phyloP scores from a whole-genome alignment of 2,797 vertebrate genomes.

The Otus scops region DNA sequence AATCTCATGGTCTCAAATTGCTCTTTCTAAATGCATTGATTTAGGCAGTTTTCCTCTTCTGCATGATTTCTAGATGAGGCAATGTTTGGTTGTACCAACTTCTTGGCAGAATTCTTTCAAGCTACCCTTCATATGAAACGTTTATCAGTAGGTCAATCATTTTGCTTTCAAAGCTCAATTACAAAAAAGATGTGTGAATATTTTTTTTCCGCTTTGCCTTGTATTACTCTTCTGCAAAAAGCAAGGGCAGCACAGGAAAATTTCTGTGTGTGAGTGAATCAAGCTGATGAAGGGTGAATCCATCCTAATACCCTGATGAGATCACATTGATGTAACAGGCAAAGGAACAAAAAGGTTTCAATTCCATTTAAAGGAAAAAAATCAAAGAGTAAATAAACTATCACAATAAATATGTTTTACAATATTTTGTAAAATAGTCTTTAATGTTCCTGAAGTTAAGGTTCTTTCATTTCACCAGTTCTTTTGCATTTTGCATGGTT shows the following conservation, averaged over 20 bases:
- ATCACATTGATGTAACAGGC: conserved; percentile 12
- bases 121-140: not conserved
- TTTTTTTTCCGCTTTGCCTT: not conserved
- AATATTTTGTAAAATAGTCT: conserved; percentile 42
- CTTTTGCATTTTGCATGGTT: conserved; percentile 46
- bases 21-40: not conserved
- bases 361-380: conserved; percentile 8
- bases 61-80: not conserved
- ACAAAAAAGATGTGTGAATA: not conserved
- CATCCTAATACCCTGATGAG: not conserved
- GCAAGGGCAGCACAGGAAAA: not conserved
- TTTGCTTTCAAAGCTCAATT: not conserved
- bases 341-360: conserved; percentile 12
- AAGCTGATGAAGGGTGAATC: not conserved
- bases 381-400: conserved; percentile 13
- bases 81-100: not conserved
- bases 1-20: not conserved
- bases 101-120: not conserved
- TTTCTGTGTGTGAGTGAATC: not conserved
- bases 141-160: not conserved
- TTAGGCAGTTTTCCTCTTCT: not conserved
- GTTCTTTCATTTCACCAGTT: conserved; percentile 39
- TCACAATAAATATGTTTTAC: conserved; percentile 39
- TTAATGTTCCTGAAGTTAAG: conserved; percentile 13
- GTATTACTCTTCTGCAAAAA: not conserved